Conservation (phyloP, 2,797 vertebrate species). For the Coregonus suidteri region DNA sequence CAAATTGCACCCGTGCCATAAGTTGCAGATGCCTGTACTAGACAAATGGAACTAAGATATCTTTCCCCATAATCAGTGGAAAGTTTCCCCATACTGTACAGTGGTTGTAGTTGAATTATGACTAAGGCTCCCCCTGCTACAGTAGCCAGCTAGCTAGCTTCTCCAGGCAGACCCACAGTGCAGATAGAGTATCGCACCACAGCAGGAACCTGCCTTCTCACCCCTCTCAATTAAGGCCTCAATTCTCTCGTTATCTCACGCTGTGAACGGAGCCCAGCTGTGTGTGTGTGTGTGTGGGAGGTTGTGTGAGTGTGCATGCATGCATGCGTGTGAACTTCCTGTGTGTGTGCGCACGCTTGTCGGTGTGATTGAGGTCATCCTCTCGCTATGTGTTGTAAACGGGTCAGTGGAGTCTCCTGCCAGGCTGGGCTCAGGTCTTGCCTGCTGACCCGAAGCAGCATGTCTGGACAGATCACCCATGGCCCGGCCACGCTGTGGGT, state of each 20-base stretch:
- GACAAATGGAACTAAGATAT: no score
- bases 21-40: no score
- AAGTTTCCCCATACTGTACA: not conserved
- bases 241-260: slow-evolving; percentile 40
- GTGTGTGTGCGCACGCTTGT: not conserved
- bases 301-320: slow-evolving; percentile 4
- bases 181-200: not conserved
- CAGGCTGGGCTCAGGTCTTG: slow-evolving; percentile 49
- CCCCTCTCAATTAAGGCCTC: slow-evolving; percentile 44
- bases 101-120: not conserved
- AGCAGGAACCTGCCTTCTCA: slow-evolving; percentile 31
- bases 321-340: slow-evolving; percentile 1
- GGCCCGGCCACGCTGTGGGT: slow-evolving; percentile 27
- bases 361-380: not conserved
- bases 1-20: no score
- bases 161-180: not conserved
- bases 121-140: not conserved
- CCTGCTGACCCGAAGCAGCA: slow-evolving; percentile 60
- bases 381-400: slow-evolving; percentile 42
- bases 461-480: slow-evolving; percentile 40
- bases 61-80: not conserved
- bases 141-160: not conserved
- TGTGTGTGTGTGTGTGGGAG: slow-evolving; percentile 17
- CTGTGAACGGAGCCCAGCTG: slow-evolving; percentile 34
- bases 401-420: slow-evolving; percentile 64